These are phyloP conservation scores for Siniperca chuatsi DNA, from an alignment of 2,113 vertebrate species.

Conservation along the genomic window DNA sequence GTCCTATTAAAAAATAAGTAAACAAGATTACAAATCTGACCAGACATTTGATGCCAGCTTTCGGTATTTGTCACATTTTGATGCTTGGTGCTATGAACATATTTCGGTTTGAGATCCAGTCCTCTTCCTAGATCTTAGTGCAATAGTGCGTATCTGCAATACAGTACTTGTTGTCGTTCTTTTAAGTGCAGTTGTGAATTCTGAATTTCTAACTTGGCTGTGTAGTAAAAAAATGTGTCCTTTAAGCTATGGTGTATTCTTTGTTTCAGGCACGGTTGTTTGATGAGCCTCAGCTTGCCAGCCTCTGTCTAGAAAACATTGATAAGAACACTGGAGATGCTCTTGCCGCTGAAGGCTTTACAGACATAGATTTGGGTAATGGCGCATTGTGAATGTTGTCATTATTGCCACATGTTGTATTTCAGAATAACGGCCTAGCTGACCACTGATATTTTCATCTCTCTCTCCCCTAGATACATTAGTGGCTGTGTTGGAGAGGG, in stretches of 20 bases:
- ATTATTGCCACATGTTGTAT: background rate
- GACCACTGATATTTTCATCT: background rate
- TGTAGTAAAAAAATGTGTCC: background rate
- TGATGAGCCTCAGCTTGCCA: constrained; percentile 96
- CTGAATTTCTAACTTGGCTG: background rate
- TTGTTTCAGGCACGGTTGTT: constrained; percentile 91
- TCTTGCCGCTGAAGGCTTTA: constrained; percentile 95
- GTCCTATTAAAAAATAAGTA: background rate
- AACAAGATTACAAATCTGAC: background rate
- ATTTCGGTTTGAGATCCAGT: background rate
- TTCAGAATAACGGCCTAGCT: background rate
- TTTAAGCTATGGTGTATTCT: background rate
- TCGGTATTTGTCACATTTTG: background rate
- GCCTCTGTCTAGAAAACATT: constrained; percentile 96
- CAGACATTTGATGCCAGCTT: background rate
- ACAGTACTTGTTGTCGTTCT: background rate
- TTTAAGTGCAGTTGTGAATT: constrained; percentile 1
- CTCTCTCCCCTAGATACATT: constrained; percentile 88
- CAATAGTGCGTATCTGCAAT: background rate
- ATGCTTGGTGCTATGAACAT: background rate
- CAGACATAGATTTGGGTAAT: constrained; percentile 94
- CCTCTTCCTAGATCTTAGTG: background rate
- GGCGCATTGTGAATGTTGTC: background rate
- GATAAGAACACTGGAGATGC: constrained; percentile 97
- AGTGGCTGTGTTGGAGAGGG: constrained; percentile 95